phyloP scores from a whole-genome alignment of 2,113 vertebrate species.

The Chlorocebus sabaeus region DNA sequence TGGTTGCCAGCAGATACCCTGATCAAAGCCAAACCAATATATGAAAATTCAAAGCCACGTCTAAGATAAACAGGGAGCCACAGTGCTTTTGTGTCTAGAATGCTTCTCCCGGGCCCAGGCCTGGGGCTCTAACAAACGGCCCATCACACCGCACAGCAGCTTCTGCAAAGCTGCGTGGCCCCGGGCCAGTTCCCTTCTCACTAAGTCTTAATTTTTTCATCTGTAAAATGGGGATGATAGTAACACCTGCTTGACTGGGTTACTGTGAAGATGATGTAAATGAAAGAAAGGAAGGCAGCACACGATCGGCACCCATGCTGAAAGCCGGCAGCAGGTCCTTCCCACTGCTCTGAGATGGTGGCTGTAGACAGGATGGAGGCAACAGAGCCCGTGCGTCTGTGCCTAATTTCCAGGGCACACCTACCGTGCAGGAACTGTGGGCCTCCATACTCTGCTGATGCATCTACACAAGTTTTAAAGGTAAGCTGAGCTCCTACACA shows the following conservation, averaged over 20 bases:
- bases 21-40: accelerated
- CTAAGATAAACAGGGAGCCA: accelerated
- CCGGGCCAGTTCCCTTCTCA: accelerated
- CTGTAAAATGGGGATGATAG: neutral
- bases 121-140: accelerated
- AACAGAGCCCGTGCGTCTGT: accelerated
- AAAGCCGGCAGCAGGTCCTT: accelerated
- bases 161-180: neutral
- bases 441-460: accelerated
- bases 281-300: neutral
- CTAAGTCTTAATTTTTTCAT: neutral
- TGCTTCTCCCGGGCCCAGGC: accelerated
- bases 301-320: accelerated
- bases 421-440: accelerated
- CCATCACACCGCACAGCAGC: accelerated
- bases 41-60: neutral
- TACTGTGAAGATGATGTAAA: neutral
- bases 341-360: accelerated
- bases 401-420: accelerated
- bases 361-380: accelerated
- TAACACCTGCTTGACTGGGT: accelerated
- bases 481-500: accelerated
- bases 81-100: accelerated
- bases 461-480: accelerated
- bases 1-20: accelerated